Evolutionary conservation across 1,140 invertebrate species (phyloP).

Genomic region (Zaprionus ornatus): DNA sequence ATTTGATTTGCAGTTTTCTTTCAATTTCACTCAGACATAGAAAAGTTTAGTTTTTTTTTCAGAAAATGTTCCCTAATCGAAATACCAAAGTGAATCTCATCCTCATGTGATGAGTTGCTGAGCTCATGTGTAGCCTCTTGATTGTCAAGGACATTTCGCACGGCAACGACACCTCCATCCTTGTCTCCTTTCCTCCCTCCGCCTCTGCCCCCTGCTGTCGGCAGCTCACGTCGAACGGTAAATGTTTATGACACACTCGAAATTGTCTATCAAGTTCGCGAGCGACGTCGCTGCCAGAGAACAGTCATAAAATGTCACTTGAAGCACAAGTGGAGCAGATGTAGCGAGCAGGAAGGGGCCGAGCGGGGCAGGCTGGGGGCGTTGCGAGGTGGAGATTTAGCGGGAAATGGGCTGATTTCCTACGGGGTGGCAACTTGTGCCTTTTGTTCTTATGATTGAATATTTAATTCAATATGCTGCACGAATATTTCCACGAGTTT

Average conservation of each 20-base stretch:
- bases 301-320: slow-evolving; percentile 71
- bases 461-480: slow-evolving; percentile 79
- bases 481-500: slow-evolving; percentile 53
- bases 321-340: slow-evolving; percentile 21
- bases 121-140: slow-evolving; percentile 16
- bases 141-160: slow-evolving; percentile 28
- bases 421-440: slow-evolving; percentile 51
- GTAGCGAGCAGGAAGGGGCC: background rate
- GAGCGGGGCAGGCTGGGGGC: too few relatives aligned
- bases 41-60: background rate
- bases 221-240: slow-evolving; percentile 72
- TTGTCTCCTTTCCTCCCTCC: background rate
- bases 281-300: slow-evolving; percentile 40
- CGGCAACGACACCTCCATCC: background rate
- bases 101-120: slow-evolving; percentile 46
- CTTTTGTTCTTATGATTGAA: slow-evolving; percentile 76
- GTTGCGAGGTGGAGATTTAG: background rate
- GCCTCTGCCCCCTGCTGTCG: background rate
- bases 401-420: background rate
- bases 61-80: background rate
- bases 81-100: slow-evolving; percentile 2
- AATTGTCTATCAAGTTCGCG: slow-evolving; percentile 78
- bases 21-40: background rate
- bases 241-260: slow-evolving; percentile 79
- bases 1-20: background rate